Conservation (phyloP, 2,888 invertebrate genomes). For the Aphrophora alni region DNA sequence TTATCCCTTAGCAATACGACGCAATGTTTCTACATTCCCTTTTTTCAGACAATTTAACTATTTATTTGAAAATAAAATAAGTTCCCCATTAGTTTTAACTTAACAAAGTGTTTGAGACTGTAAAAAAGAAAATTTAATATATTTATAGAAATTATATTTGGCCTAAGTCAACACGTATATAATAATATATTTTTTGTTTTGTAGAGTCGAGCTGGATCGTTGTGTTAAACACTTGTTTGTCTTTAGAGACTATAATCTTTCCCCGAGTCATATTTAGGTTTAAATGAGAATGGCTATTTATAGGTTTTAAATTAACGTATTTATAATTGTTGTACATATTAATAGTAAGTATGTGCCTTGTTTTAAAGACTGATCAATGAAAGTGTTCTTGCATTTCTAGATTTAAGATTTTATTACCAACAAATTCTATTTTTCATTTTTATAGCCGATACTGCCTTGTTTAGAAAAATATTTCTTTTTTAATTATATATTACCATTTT, state of each 20-base stretch:
- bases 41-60: no score
- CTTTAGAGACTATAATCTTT: constrained; percentile 22
- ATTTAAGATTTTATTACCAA: background rate
- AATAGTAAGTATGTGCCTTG: background rate
- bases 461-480: no score
- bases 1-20: no score
- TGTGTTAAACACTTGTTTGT: background rate
- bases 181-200: no score
- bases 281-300: constrained; percentile 29
- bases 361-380: constrained; percentile 6
- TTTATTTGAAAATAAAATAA: no score
- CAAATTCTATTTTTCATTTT: no score
- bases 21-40: no score
- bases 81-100: no score
- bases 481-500: no score
- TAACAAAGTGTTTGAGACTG: constrained; percentile 20
- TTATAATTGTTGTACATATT: background rate
- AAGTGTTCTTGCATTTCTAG: background rate
- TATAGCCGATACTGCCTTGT: no score
- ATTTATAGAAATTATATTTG: background rate
- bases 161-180: constrained; percentile 23
- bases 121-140: constrained; percentile 25
- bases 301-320: background rate
- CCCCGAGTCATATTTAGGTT: constrained; percentile 22
- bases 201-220: background rate